Conservation (phyloP, 1,140 invertebrate species). For the Physella acuta region DNA sequence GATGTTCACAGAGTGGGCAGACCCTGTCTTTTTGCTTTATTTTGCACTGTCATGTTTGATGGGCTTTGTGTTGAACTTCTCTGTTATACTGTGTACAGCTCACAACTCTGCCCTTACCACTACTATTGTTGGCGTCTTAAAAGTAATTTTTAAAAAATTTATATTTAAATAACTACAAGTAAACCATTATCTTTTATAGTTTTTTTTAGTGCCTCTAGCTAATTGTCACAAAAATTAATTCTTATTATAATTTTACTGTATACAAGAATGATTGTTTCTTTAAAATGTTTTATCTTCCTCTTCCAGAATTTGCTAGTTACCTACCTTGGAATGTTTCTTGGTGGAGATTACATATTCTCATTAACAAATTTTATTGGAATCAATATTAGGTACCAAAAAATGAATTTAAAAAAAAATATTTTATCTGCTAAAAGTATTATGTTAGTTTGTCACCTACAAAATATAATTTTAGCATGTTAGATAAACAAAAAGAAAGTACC, state of each 20-base stretch:
- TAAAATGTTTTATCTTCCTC: slow-evolving; percentile 45
- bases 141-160: too few species aligned
- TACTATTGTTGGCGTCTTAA: slow-evolving; percentile 87
- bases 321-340: slow-evolving; percentile 88
- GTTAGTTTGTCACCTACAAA: background rate
- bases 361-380: slow-evolving; percentile 91
- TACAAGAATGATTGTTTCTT: too few species aligned
- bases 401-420: too few species aligned
- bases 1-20: slow-evolving; percentile 73
- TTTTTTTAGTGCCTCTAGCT: too few species aligned
- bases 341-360: slow-evolving; percentile 94
- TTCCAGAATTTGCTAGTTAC: slow-evolving; percentile 71
- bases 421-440: slow-evolving; percentile 2
- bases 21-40: slow-evolving; percentile 77
- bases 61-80: slow-evolving; percentile 94
- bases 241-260: too few species aligned
- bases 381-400: slow-evolving; percentile 82
- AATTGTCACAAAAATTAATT: too few species aligned
- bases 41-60: slow-evolving; percentile 92
- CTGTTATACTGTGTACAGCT: slow-evolving; percentile 91
- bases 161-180: too few species aligned
- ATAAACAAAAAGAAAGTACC: too few species aligned
- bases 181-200: too few species aligned
- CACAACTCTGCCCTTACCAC: slow-evolving; percentile 97
- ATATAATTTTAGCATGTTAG: background rate